Percentiles rank a stretch among this genome's conserved stretches.
Conservation (phyloP, 2,888 invertebrate genomes). For the Tiphia femorata region DNA sequence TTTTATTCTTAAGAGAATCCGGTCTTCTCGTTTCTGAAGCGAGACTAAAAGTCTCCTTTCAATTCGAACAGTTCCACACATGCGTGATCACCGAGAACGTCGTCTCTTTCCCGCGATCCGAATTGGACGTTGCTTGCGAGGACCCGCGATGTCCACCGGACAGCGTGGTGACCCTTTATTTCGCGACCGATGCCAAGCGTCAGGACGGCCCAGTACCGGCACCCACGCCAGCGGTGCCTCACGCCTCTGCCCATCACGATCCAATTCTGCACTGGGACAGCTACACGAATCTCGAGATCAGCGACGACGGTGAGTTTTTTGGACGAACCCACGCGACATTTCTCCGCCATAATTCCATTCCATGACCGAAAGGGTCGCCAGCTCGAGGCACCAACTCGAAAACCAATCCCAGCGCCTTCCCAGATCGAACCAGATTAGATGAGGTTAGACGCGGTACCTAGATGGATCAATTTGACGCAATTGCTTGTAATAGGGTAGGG, state of each 20-base stretch:
- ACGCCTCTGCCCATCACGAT: constrained; percentile 77
- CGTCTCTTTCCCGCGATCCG: constrained; percentile 86
- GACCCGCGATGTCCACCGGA: constrained; percentile 86
- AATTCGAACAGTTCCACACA: constrained; percentile 86
- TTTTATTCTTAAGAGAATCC: background rate
- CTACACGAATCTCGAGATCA: constrained; percentile 75
- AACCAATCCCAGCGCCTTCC: too few relatives aligned
- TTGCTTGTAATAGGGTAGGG: too few relatives aligned
- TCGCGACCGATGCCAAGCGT: constrained; percentile 75
- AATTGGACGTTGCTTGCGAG: constrained; percentile 87
- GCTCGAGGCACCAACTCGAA: too few relatives aligned
- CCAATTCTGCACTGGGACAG: constrained; percentile 84
- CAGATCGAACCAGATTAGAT: constrained; percentile 30
- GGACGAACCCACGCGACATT: too few relatives aligned
- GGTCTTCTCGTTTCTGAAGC: background rate
- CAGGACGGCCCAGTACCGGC: constrained; percentile 75
- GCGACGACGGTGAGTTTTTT: constrained; percentile 65
- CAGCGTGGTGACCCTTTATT: constrained; percentile 87
- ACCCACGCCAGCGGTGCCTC: constrained; percentile 79
- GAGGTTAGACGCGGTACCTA: too few relatives aligned
- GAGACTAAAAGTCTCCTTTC: background rate
- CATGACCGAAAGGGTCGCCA: too few relatives aligned
- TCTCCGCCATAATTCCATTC: too few relatives aligned
- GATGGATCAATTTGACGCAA: constrained; percentile 30
- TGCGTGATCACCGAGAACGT: constrained; percentile 90